Evolutionary conservation across 2,888 invertebrate genomes (phyloP).

Genomic region (Gandaritis pyraliata): DNA sequence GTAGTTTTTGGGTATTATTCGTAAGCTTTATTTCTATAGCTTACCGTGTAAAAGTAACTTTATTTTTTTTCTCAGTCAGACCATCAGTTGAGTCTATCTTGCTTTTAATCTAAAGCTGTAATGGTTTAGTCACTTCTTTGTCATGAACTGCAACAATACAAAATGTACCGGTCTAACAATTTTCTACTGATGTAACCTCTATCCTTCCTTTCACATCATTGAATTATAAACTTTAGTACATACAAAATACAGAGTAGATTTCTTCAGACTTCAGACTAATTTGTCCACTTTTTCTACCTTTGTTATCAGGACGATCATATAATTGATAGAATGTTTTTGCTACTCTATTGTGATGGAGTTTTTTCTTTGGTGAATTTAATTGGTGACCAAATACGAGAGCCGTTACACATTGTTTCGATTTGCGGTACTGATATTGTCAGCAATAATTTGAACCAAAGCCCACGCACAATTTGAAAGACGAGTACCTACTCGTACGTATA

Average conservation of each 20-base stretch:
- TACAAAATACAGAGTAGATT: constrained; percentile 10
- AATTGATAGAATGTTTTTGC: constrained; percentile 66
- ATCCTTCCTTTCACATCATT: constrained; percentile 13
- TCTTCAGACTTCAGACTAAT: neutral
- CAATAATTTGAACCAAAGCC: neutral
- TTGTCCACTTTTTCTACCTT: constrained; percentile 27
- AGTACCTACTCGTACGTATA: neutral
- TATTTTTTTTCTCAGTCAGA: too few relatives aligned
- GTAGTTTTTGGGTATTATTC: too few relatives aligned
- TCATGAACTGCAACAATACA: constrained; percentile 31
- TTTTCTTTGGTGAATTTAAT: constrained; percentile 58
- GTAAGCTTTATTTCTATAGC: too few relatives aligned
- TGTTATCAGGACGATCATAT: constrained; percentile 42
- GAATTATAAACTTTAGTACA: constrained; percentile 14
- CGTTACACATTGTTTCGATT: constrained; percentile 65
- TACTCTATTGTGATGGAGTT: constrained; percentile 46
- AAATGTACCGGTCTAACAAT: constrained; percentile 38
- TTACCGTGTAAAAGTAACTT: too few relatives aligned
- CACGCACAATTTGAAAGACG: too few relatives aligned
- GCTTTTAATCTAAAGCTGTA: constrained; percentile 20
- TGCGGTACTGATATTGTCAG: constrained; percentile 51
- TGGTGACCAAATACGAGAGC: constrained; percentile 63
- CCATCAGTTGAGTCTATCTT: constrained; percentile 11
- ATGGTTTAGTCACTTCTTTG: constrained; percentile 30
- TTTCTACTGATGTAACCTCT: constrained; percentile 28